These are phyloP conservation scores for Nycticorax nycticorax DNA, from an alignment of 2,113 vertebrate genomes.

Conservation along the genomic window DNA sequence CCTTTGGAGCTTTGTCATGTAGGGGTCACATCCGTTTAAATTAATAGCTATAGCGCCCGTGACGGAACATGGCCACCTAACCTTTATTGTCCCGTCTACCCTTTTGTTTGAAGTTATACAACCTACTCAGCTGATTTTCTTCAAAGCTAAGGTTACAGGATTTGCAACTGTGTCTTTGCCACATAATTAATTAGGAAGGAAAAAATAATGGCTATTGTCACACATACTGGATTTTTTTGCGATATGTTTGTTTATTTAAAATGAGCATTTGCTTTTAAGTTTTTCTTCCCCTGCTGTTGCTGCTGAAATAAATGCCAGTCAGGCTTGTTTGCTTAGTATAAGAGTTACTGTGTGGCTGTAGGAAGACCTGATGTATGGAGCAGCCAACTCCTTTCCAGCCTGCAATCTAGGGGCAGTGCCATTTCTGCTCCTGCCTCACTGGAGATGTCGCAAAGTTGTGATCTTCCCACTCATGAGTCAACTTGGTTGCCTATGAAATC, in stretches of 20 bases:
- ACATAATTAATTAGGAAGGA: conserved; percentile 15
- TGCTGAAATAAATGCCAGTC: conserved; percentile 6
- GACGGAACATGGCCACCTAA: conserved; percentile 58
- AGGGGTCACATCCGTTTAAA: conserved; percentile 83
- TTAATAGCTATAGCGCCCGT: conserved; percentile 7
- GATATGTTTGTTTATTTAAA: not conserved
- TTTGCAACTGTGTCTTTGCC: not conserved
- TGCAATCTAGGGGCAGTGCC: not conserved
- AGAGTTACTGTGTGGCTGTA: not conserved
- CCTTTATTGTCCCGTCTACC: conserved; percentile 68
- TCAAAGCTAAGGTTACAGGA: conserved; percentile 47
- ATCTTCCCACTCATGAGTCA: conserved; percentile 2
- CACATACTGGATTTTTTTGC: not conserved
- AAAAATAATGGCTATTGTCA: not conserved
- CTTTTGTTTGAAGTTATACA: conserved; percentile 69
- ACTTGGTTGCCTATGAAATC: conserved; percentile 41
- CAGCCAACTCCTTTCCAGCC: not conserved
- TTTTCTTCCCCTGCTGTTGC: not conserved
- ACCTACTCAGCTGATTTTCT: conserved; percentile 64
- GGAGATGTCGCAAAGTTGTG: not conserved
- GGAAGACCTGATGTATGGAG: conserved; percentile 1
- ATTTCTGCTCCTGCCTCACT: accelerated
- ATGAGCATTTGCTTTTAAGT: not conserved
- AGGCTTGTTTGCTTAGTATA: not conserved
- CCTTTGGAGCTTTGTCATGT: conserved; percentile 82